Conservation (phyloP, 2,797 vertebrate genomes). For the Hoplostethus mediterraneus region DNA sequence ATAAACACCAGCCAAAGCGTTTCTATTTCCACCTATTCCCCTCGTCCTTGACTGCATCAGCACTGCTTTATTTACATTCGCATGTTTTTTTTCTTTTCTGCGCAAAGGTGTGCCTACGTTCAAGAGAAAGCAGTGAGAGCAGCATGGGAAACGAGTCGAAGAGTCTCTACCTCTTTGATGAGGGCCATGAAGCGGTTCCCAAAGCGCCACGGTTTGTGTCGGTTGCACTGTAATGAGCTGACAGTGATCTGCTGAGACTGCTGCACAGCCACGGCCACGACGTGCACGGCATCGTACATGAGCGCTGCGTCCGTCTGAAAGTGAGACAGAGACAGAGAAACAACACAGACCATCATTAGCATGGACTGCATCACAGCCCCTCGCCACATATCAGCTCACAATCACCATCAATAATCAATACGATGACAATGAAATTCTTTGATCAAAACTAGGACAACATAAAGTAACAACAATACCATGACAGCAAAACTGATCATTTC, state of each 20-base stretch:
- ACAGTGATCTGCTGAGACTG: constrained; percentile 99
- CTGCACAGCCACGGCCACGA: constrained; percentile 97
- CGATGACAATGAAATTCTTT: constrained; percentile 25
- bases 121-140: constrained; percentile 6
- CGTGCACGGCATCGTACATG: constrained; percentile 98
- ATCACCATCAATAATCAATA: constrained; percentile 34
- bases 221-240: constrained; percentile 96
- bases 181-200: constrained; percentile 96
- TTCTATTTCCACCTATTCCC: constrained; percentile 34
- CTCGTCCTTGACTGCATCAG: constrained; percentile 13
- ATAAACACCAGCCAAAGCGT: constrained; percentile 52
- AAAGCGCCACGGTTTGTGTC: constrained; percentile 98
- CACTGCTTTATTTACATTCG: constrained; percentile 51
- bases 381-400: constrained; percentile 16
- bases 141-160: constrained; percentile 30
- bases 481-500: too few relatives aligned
- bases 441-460: not conserved
- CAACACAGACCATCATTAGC: constrained; percentile 33
- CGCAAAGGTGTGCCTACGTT: constrained; percentile 40
- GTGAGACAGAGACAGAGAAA: constrained; percentile 30
- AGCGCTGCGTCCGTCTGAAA: constrained; percentile 95
- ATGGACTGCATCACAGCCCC: constrained; percentile 16
- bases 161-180: constrained; percentile 93
- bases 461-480: too few relatives aligned
- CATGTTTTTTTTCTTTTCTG: constrained; percentile 17